Evolutionary conservation across 2,113 vertebrate genomes (phyloP).

Genomic region (Ciconia boyciana): DNA sequence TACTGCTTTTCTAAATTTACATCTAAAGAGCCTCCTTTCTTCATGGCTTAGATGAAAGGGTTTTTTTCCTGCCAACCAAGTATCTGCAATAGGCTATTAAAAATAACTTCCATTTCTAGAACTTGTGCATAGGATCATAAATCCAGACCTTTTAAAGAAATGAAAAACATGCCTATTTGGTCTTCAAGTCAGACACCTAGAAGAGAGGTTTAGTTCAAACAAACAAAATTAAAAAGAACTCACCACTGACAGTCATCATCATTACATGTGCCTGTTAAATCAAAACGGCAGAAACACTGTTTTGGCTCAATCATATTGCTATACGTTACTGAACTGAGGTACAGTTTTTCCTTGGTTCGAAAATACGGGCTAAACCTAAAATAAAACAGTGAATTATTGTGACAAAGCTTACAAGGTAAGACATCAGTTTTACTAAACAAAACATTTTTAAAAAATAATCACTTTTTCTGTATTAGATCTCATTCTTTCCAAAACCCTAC

Average conservation of each 20-base stretch:
- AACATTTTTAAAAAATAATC: neutral
- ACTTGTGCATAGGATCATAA: neutral
- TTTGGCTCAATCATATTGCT: conserved; percentile 89
- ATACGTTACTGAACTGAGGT: conserved; percentile 87
- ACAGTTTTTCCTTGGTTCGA: conserved; percentile 94
- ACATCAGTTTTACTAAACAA: neutral
- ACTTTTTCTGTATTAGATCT: neutral
- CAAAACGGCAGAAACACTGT: conserved; percentile 93
- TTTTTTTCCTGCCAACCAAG: neutral
- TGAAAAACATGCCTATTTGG: neutral
- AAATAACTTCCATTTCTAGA: neutral
- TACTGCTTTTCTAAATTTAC: neutral
- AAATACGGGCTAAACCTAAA: conserved; percentile 96
- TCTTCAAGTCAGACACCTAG: neutral
- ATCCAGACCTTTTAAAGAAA: neutral
- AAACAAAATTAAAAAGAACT: conserved; percentile 43
- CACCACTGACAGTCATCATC: conserved; percentile 94
- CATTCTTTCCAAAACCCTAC: neutral
- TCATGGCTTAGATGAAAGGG: neutral
- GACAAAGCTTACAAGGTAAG: neutral
- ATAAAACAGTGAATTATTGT: neutral
- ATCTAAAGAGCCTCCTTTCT: neutral
- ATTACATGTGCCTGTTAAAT: conserved; percentile 94
- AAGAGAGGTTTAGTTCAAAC: neutral
- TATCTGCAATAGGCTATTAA: neutral